Evolutionary conservation across 2,888 invertebrate genomes (phyloP), one percentile per base, ranked within the genome.

Genomic region (Doris montereyensis): DNA sequence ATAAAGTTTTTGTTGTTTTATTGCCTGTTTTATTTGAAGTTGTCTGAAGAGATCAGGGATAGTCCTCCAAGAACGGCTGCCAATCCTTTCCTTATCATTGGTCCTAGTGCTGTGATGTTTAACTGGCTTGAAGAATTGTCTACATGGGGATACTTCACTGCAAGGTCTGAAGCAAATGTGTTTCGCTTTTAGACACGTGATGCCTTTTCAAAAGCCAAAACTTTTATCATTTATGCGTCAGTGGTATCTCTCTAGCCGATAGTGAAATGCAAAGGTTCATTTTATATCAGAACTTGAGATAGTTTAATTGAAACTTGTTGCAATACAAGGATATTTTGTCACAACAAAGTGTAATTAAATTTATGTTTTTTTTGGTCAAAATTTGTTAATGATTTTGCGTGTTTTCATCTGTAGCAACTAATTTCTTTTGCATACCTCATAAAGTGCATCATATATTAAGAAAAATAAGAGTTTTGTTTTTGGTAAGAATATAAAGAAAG

Each of bases 111-210:
- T 82, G 88, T 89, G 0, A 82, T 90, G 65, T 89, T 89, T 78
- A 90, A 90, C 85, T 90, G 90, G 90, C 79, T 90, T 73, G 89
- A 88, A 81, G 90, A 90, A 79, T 82, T 90, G 21, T 88, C 89
- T n/a, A 87, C 88, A 1, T 90, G 90, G 90, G 90, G 89, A 32
- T 85, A 90, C 81, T 90, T 90, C 71, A 81, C 82, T 76, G 86
- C 87, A 41, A 86, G 89, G 90, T 90, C 76, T 62, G 82, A 70
- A 2, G 13, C 52, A n/a, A 32, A 13, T 30, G 26, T 72, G 21
- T 26, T 13, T 0, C 17, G 3, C 24, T 76, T 62, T 17, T 0
- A 24, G 62, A 13, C n/a, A 13, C n/a, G 10, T 0, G 26, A 13
- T 8, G 5, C 32, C 13, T 70, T 28, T 70, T 70, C 5, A 8